phyloP scores from a whole-genome alignment of 2,797 vertebrate genomes.

The Scyliorhinus canicula region DNA sequence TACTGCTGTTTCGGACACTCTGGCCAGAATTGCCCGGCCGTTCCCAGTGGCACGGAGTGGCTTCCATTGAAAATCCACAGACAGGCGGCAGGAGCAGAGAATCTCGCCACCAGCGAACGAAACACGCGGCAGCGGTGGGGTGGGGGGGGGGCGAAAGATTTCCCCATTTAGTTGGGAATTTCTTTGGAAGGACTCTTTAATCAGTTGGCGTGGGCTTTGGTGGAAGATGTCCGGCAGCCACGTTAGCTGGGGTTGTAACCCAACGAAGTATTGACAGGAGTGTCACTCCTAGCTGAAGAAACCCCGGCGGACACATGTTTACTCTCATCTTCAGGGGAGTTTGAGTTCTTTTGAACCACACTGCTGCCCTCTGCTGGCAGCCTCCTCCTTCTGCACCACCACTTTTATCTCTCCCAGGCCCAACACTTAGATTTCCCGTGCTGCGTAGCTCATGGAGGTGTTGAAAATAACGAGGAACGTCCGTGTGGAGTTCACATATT shows the following conservation, averaged over 20 bases:
- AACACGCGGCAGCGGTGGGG: no score
- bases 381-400: not conserved
- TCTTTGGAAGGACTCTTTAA: not conserved
- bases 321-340: not conserved
- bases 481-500: no score
- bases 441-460: not conserved
- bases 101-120: no score
- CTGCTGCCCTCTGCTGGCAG: not conserved
- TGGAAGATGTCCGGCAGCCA: not conserved
- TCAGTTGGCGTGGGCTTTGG: not conserved
- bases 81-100: no score
- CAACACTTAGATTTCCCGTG: not conserved
- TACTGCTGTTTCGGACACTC: not conserved
- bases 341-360: not conserved
- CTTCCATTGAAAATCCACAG: no score
- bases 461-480: not conserved
- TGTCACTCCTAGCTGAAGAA: not conserved
- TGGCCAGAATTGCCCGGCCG: no score
- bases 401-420: not conserved
- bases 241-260: not conserved
- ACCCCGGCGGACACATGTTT: not conserved
- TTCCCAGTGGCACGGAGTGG: no score
- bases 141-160: no score
- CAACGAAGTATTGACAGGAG: not conserved
- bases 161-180: no score